phyloP scores from a whole-genome alignment of 2,113 vertebrate genomes.

The Cnemophilus loriae region DNA sequence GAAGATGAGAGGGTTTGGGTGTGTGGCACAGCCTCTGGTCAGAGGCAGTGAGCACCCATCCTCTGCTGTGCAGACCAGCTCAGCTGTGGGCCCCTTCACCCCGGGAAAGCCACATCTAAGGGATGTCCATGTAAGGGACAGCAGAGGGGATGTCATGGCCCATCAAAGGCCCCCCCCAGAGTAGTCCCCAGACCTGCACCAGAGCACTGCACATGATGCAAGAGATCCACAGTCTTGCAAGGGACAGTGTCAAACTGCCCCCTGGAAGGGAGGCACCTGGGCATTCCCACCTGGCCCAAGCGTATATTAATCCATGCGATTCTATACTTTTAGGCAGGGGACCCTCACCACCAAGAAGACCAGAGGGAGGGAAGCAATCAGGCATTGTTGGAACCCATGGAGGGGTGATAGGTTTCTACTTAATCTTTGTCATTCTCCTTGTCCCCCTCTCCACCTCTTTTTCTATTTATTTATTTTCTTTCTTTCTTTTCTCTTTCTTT shows the following conservation, averaged over 20 bases:
- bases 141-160: background rate
- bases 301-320: background rate
- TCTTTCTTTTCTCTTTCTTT: background rate
- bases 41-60: background rate
- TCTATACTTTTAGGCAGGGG: background rate
- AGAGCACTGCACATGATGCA: background rate
- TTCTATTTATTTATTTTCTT: background rate
- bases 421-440: background rate
- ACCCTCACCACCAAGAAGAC: background rate
- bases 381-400: rapidly evolving
- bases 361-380: background rate
- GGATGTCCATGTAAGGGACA: background rate
- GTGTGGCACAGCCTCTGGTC: background rate
- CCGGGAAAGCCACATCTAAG: background rate
- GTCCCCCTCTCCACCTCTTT: background rate
- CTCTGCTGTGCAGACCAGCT: background rate
- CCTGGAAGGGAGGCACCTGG: background rate
- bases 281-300: background rate
- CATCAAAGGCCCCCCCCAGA: too few relatives aligned
- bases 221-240: background rate
- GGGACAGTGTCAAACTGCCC: background rate
- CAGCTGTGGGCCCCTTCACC: background rate
- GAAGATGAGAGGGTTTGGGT: background rate
- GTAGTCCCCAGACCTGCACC: background rate
- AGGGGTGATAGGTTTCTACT: background rate